phyloP scores from a whole-genome alignment of 1,140 invertebrate species.

The Planococcus citri region DNA sequence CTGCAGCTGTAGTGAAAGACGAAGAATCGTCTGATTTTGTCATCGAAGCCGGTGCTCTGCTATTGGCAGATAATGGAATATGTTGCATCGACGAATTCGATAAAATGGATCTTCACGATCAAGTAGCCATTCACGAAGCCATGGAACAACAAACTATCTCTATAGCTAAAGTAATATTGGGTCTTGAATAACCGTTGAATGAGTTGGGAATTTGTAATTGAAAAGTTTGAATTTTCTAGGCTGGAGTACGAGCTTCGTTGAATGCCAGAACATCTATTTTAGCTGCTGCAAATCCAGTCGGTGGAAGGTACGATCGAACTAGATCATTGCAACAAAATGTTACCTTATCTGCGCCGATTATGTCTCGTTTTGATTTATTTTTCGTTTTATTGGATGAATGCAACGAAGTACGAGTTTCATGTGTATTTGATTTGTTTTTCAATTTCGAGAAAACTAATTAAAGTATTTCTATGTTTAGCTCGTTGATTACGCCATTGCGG shows the following conservation, averaged over 20 bases:
- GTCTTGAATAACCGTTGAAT: not conserved
- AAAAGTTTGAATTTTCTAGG: constrained; percentile 42
- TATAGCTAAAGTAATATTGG: constrained; percentile 66
- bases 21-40: constrained; percentile 98
- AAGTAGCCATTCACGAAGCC: constrained; percentile 98
- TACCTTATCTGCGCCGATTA: constrained; percentile 85
- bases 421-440: not conserved
- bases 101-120: constrained; percentile 96
- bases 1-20: constrained; percentile 92
- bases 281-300: constrained; percentile 95
- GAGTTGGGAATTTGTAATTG: constrained; percentile 21
- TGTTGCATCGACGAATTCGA: constrained; percentile 99
- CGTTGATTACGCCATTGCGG: constrained; percentile 53
- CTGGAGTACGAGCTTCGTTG: constrained; percentile 91
- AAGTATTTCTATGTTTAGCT: constrained; percentile 26
- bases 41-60: constrained; percentile 96
- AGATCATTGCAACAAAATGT: constrained; percentile 95
- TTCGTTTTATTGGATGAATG: constrained; percentile 95
- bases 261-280: constrained; percentile 97
- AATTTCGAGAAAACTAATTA: constrained; percentile 25
- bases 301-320: constrained; percentile 88
- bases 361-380: constrained; percentile 98
- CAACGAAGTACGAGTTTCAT: constrained; percentile 55
- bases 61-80: constrained; percentile 98
- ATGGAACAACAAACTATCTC: constrained; percentile 99